phyloP scores from a whole-genome alignment of 2,888 invertebrate species.

The Drosophila meridiana region DNA sequence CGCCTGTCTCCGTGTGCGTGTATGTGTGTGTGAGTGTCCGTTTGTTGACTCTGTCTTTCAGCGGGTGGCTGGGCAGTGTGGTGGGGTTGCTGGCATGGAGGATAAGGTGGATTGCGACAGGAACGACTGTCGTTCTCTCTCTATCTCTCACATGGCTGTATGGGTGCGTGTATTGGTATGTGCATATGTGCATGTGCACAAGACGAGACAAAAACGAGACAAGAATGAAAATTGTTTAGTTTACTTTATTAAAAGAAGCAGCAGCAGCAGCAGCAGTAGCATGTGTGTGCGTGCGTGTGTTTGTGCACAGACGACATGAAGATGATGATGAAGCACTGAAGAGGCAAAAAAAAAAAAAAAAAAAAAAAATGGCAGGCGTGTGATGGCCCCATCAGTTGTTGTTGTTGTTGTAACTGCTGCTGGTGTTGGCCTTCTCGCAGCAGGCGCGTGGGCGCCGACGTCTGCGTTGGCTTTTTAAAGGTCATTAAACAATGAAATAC shows the following conservation, averaged over 20 bases:
- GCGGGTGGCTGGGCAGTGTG: slow-evolving; percentile 43
- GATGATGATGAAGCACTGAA: slow-evolving; percentile 70
- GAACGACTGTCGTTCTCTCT: slow-evolving; percentile 18
- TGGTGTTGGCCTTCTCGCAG: slow-evolving; percentile 58
- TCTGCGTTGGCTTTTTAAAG: slow-evolving; percentile 79
- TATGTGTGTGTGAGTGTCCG: slow-evolving; percentile 64
- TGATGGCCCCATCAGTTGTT: slow-evolving; percentile 37
- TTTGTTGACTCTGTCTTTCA: slow-evolving; percentile 74
- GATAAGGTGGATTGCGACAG: slow-evolving; percentile 38
- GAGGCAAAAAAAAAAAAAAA: slow-evolving; percentile 51
- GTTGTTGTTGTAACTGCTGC: slow-evolving; percentile 25
- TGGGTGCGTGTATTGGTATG: slow-evolving; percentile 24
- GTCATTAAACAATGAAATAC: slow-evolving; percentile 80
- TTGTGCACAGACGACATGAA: slow-evolving; percentile 59
- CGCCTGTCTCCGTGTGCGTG: slow-evolving; percentile 37
- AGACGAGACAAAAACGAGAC: slow-evolving; percentile 78
- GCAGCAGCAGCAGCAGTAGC: slow-evolving; percentile 38
- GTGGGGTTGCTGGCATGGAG: slow-evolving; percentile 28
- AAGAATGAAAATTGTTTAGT: slow-evolving; percentile 81
- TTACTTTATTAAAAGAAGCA: slow-evolving; percentile 79
- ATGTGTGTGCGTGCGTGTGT: slow-evolving; percentile 20
- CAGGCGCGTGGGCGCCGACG: slow-evolving; percentile 61
- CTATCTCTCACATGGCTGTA: slow-evolving; percentile 20
- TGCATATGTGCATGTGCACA: slow-evolving; percentile 46
- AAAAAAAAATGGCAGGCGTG: slow-evolving; percentile 45